phyloP scores from a whole-genome alignment of 1,140 invertebrate species.

The Drosophila insularis region DNA sequence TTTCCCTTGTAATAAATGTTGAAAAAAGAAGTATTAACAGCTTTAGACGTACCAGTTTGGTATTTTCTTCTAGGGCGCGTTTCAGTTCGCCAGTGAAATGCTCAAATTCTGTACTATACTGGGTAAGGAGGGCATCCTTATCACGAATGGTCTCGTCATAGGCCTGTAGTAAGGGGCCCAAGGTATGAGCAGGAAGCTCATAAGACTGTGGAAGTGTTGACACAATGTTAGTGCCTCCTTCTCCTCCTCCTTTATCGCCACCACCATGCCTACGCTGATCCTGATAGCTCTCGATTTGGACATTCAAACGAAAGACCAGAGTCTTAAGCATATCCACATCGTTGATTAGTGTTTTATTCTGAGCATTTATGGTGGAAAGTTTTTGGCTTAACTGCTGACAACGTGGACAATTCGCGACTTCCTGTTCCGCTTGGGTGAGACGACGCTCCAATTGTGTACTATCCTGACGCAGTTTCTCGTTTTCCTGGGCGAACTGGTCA shows the following conservation, averaged over 20 bases:
- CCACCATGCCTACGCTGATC: conserved; percentile 80
- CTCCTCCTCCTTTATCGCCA: conserved; percentile 35
- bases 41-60: conserved; percentile 59
- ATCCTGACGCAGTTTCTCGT: conserved; percentile 62
- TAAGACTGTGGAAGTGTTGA: conserved; percentile 29
- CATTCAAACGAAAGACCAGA: conserved; percentile 86
- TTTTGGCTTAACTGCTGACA: conserved; percentile 76
- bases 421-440: conserved; percentile 41
- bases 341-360: conserved; percentile 84
- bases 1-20: background rate
- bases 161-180: conserved; percentile 86
- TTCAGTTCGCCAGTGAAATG: conserved; percentile 86
- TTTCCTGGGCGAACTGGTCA: conserved; percentile 75
- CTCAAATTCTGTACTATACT: conserved; percentile 85
- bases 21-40: no score
- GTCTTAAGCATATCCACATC: conserved; percentile 87
- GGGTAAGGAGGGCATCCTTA: conserved; percentile 86
- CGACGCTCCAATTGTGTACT: conserved; percentile 54
- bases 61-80: conserved; percentile 86
- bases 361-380: conserved; percentile 77
- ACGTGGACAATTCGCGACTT: conserved; percentile 68
- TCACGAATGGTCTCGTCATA: conserved; percentile 87
- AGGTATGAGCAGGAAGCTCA: conserved; percentile 73
- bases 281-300: conserved; percentile 87
- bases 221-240: conserved; percentile 15